Percentiles rank a stretch among this genome's conserved stretches.
These are phyloP conservation scores for Heliconius hewitsoni DNA, from an alignment of 1,140 invertebrate genomes.

Conservation along the genomic window DNA sequence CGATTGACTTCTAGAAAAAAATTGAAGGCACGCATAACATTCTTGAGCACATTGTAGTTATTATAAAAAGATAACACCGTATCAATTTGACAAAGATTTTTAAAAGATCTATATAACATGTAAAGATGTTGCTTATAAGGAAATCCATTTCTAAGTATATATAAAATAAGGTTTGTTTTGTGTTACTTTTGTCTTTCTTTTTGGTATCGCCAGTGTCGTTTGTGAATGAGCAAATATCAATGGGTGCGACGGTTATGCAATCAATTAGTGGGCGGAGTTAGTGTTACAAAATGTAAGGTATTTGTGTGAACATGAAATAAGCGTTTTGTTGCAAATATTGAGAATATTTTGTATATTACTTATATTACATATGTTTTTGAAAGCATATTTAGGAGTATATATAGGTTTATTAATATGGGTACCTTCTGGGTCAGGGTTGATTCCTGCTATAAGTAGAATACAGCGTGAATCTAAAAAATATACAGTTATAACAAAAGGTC, in stretches of 20 bases:
- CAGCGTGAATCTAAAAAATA: too few relatives aligned
- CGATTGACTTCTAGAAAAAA: conserved; percentile 53
- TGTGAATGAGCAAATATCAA: conserved; percentile 47
- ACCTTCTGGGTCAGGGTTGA: too few relatives aligned
- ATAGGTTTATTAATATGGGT: too few relatives aligned
- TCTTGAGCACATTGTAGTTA: conserved; percentile 57
- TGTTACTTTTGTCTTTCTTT: conserved; percentile 30
- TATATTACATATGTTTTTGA: too few relatives aligned
- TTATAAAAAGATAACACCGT: conserved; percentile 63
- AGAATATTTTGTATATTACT: not conserved
- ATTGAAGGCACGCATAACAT: conserved; percentile 67
- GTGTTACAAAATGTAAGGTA: conserved; percentile 13
- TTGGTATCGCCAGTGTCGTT: conserved; percentile 61
- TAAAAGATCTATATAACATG: not conserved
- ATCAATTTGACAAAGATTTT: conserved; percentile 45
- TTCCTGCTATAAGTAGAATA: too few relatives aligned
- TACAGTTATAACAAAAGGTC: too few relatives aligned
- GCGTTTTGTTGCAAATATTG: not conserved
- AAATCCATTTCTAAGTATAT: not conserved
- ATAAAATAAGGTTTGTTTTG: not conserved
- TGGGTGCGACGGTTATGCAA: conserved; percentile 62
- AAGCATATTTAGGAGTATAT: too few relatives aligned
- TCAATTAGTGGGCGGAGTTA: conserved; percentile 68
- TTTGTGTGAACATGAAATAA: conserved; percentile 17
- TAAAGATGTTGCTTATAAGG: not conserved